Base-by-base conservation (phyloP, 2,797 vertebrate species). In the Cuniculus paca region DNA sequence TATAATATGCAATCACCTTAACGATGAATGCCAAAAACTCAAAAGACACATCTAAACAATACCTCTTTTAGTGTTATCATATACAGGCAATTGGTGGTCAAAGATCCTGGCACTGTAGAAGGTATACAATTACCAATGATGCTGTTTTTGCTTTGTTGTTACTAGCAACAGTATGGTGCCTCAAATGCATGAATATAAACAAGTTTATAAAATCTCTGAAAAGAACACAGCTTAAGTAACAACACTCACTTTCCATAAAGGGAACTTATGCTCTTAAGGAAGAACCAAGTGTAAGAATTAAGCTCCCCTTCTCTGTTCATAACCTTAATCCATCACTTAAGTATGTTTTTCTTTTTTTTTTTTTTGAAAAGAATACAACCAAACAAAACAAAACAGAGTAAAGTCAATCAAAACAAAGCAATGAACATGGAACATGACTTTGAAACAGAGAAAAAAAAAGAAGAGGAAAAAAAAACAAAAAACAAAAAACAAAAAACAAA, bases 131-230 rank as follows among this genome's bases (percentile, higher is more conserved):
- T 54, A 36, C 42, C 65, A 56, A 54, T 17, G n/a, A 68, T 12
- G 52, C 42, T n/a, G 81, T 39, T 88, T 68, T 36, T 75, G 24
- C 26, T 70, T 79, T 36, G 3, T 10, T 60, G 19, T 52, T 45
- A n/a, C 48, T 36, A 83, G 36, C 54, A 83, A 45, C 9, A 26
- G 11, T 42, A 26, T 75, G 42, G 10, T 75, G 17, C 83, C 34
- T 88, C 78, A 28, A 50, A 58, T 4, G 0, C 19, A 56, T 65
- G 34, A 87, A 91, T 34, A 90, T 31, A 86, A 86, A 90, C 17
- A 86, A 86, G 72, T 87, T 88, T 36, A 60, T 45, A 90, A 86
- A 77, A 72, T 50, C 42, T 42, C 63, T 52, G 12, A 81, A 88
- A 52, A 92, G 58, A 88, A 82, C 22, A 26, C 36, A 28, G 61